These are phyloP conservation scores for Vimba vimba DNA, from an alignment of 2,113 vertebrate genomes.

Conservation along the genomic window DNA sequence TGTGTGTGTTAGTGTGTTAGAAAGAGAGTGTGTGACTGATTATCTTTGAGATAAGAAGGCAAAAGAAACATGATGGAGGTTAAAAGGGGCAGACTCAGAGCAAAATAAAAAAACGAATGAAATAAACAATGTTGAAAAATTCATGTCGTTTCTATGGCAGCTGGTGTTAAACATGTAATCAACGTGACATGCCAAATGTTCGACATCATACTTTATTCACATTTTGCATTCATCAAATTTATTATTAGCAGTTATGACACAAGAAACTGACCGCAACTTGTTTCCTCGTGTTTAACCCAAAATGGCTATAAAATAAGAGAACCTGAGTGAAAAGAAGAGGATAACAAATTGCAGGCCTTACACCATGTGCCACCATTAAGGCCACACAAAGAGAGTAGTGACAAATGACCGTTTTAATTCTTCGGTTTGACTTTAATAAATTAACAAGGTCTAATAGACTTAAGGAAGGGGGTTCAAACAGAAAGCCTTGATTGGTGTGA, in stretches of 20 bases:
- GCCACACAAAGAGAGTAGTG: conserved; percentile 74
- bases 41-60: conserved; percentile 45
- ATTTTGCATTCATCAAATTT: background rate
- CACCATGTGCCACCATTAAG: conserved; percentile 82
- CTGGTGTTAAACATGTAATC: too few species aligned
- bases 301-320: background rate
- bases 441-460: conserved; percentile 80
- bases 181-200: background rate
- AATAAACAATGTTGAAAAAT: conserved; percentile 1
- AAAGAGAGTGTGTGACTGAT: conserved; percentile 56
- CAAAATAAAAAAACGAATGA: conserved; percentile 53
- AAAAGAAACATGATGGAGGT: conserved; percentile 64
- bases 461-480: conserved; percentile 73
- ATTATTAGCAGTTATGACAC: conserved; percentile 25
- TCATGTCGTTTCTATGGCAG: too few species aligned
- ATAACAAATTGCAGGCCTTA: conserved; percentile 64
- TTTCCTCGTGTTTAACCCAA: background rate
- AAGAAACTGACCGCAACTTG: background rate
- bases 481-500: conserved; percentile 81
- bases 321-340: conserved; percentile 15
- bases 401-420: conserved; percentile 80
- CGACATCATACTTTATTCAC: background rate
- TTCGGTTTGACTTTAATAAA: conserved; percentile 83
- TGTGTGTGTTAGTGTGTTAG: conserved; percentile 50
- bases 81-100: conserved; percentile 35